Base-by-base conservation (phyloP, 2,797 vertebrate genomes). In the Ispidina lecontei region DNA sequence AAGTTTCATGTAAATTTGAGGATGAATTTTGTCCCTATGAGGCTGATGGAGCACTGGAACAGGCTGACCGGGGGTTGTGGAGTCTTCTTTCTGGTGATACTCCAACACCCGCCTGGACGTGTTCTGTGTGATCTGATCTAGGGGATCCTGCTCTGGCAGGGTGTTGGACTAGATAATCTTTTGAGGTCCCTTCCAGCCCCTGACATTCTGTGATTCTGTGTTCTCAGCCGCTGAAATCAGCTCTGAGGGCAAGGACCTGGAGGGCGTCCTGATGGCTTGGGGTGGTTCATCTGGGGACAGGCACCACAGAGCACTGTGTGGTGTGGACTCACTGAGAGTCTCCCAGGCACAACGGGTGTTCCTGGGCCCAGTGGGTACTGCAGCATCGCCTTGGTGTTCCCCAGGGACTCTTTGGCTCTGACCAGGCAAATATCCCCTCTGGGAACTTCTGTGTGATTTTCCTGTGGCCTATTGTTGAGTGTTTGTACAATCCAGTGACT, bases 381-480 rank as follows among this genome's bases (percentile, higher is more conserved):
- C 75, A 44, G 33, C 59, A 23, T 54, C 2, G 0, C 64, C 68
- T 75, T 1, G 0, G 4, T 56, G 41, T 78, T 78, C 63, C 70
- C 7, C 1, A 29, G 37, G 58, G 70, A 39, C 15, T 51, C n/a
- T 29, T 9, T 0, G 7, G 22, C 67, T 87, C 68, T 4, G 0
- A 0, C 4, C 13, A 4, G 28, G 35, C 14, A 35, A 31, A 51
- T 21, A 65, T 7, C 8, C n/a, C 6, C 4, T 67, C 29, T 13
- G 20, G 26, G 73, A 84, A 29, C 59, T 25, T 23, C 19, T 7
- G 0, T 59, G 73, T 3, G 4, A 20, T 64, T 56, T 82, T 82
- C 33, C n/a, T 91, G 51, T 37, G 0, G 0, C 2, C 0, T 41
- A 16, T 28, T 1, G 0, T 12, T 2, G 8, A 8, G 0, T 43